Conservation (phyloP, 2,113 vertebrate genomes). For the Casuarius casuarius region DNA sequence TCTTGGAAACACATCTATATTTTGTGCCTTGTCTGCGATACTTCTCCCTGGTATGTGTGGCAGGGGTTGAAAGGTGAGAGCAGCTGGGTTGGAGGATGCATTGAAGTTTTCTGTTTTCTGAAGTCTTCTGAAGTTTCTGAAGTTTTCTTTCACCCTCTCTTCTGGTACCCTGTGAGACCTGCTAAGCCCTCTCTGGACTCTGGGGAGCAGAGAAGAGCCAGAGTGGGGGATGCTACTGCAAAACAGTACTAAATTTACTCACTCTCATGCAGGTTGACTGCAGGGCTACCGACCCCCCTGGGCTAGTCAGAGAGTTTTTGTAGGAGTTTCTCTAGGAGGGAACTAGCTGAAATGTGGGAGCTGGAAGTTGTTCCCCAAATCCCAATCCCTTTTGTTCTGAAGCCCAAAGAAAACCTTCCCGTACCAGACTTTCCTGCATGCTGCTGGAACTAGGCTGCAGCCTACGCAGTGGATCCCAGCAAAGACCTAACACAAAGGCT, state of each 20-base stretch:
- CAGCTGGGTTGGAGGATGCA: fast-evolving
- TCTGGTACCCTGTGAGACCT: not conserved
- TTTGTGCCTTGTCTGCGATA: not conserved
- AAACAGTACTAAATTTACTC: too few relatives aligned
- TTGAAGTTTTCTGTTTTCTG: not conserved
- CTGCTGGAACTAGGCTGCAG: not conserved
- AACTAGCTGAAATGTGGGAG: not conserved
- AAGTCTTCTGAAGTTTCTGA: not conserved
- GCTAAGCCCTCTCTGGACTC: too few relatives aligned
- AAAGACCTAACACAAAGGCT: too few relatives aligned
- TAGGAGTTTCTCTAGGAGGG: too few relatives aligned
- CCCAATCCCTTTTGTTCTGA: not conserved
- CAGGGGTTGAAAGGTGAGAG: not conserved
- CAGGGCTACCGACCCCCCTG: too few relatives aligned
- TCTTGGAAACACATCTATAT: not conserved
- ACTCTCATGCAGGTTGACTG: too few relatives aligned
- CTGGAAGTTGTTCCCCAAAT: not conserved
- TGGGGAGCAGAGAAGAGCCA: too few relatives aligned
- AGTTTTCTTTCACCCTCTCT: not conserved
- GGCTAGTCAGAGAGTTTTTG: too few relatives aligned
- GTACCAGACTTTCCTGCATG: not conserved
- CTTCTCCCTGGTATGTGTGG: fast-evolving
- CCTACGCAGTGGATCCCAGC: not conserved
- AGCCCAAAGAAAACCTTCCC: not conserved
- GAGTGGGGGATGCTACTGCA: too few relatives aligned